These are phyloP conservation scores for Plemyria rubiginata DNA, from an alignment of 2,888 invertebrate species.

Conservation along the genomic window DNA sequence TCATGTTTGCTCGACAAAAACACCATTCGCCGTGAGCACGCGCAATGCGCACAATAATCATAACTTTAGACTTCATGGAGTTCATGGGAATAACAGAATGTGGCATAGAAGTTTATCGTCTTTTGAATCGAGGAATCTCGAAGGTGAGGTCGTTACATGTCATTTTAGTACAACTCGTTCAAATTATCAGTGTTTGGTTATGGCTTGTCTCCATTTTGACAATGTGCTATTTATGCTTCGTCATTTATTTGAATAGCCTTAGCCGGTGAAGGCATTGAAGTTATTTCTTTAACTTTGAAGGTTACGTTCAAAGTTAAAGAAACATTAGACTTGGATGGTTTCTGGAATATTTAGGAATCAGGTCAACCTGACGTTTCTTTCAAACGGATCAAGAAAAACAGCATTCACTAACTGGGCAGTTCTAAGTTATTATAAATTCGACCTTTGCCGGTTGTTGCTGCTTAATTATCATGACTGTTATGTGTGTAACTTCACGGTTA, in stretches of 20 bases:
- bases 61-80: slow-evolving; percentile 55
- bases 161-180: slow-evolving; percentile 35
- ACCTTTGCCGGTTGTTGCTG: slow-evolving; percentile 38
- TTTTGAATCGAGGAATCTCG: slow-evolving; percentile 33
- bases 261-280: not conserved
- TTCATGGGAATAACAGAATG: slow-evolving; percentile 57
- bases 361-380: slow-evolving; percentile 43
- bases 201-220: slow-evolving; percentile 29
- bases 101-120: slow-evolving; percentile 42
- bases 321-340: slow-evolving; percentile 39
- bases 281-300: not conserved
- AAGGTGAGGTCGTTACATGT: slow-evolving; percentile 39
- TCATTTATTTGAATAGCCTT: slow-evolving; percentile 17
- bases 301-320: slow-evolving; percentile 24
- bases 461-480: slow-evolving; percentile 48
- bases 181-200: slow-evolving; percentile 28
- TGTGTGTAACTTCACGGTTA: slow-evolving; percentile 52
- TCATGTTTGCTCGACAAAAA: slow-evolving; percentile 70
- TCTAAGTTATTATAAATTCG: slow-evolving; percentile 40
- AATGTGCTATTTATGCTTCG: slow-evolving; percentile 31
- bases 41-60: slow-evolving; percentile 58
- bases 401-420: slow-evolving; percentile 33
- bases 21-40: slow-evolving; percentile 55
- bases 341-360: slow-evolving; percentile 44
- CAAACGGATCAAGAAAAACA: slow-evolving; percentile 37